phyloP scores from a whole-genome alignment of 2,797 vertebrate species.

The Tokudaia tokunoshimensis region DNA sequence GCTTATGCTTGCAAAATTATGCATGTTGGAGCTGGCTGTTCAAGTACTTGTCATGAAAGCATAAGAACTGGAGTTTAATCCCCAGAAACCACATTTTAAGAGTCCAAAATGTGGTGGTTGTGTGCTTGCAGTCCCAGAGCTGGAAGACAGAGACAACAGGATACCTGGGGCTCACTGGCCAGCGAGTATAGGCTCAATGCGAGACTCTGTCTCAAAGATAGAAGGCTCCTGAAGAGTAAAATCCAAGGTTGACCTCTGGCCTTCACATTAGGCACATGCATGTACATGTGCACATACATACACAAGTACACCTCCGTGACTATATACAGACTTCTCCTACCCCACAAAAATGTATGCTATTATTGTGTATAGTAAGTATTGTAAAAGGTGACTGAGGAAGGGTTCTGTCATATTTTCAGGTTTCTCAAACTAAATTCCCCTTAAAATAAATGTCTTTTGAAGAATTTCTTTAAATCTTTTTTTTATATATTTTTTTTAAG shows the following conservation, averaged over 20 bases:
- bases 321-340: neutral
- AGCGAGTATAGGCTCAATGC: neutral
- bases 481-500: neutral
- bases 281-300: neutral
- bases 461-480: neutral
- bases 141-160: neutral
- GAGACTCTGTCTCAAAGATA: neutral
- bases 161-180: neutral
- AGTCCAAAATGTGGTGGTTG: neutral
- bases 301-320: neutral
- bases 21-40: neutral
- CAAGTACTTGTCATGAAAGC: neutral
- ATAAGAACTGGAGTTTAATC: neutral
- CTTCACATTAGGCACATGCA: neutral
- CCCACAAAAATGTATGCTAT: neutral
- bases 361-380: neutral
- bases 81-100: neutral
- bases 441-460: neutral
- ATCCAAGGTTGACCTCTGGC: neutral
- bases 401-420: neutral
- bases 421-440: neutral
- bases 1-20: neutral
- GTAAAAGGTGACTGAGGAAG: neutral
- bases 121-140: neutral
- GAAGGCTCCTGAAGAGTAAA: neutral